These are phyloP conservation scores for Leptopilina clavipes DNA, from an alignment of 1,140 invertebrate species.

Conservation along the genomic window DNA sequence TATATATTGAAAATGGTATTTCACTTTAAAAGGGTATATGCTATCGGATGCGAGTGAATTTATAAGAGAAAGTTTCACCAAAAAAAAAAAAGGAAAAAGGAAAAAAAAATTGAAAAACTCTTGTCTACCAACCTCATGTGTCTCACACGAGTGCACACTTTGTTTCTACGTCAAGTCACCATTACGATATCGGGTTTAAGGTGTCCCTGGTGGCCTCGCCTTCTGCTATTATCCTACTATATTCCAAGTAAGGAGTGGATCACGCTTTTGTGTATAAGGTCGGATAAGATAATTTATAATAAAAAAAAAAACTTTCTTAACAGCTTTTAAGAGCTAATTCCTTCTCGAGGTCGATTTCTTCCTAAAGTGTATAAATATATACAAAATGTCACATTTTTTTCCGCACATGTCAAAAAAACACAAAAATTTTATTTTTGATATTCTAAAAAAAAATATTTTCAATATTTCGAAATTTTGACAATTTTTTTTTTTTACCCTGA, in stretches of 20 bases:
- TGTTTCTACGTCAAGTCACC: conserved; percentile 23
- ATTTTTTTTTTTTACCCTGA: too few species aligned
- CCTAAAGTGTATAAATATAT: neutral
- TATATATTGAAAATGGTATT: neutral
- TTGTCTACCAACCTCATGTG: neutral
- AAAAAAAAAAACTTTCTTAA: neutral
- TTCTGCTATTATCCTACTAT: conserved; percentile 24
- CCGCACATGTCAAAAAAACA: too few species aligned
- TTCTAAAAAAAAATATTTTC: too few species aligned
- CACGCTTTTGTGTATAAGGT: conserved; percentile 24
- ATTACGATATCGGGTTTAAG: conserved; percentile 23
- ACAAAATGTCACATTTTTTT: neutral
- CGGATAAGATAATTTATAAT: conserved; percentile 15
- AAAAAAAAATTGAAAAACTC: too few species aligned
- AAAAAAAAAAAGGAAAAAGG: neutral
- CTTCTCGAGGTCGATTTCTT: neutral
- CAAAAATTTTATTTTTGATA: too few species aligned
- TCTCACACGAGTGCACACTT: conserved; percentile 33
- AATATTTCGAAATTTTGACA: too few species aligned
- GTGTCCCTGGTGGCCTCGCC: conserved; percentile 26
- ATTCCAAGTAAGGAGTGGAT: neutral
- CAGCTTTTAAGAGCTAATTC: conserved; percentile 14
- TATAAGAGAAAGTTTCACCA: conserved; percentile 3
- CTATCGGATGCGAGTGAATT: conserved; percentile 14
- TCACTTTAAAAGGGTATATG: neutral